Evolutionary conservation across 2,888 invertebrate genomes (phyloP), one percentile per base, ranked within the genome.

Genomic region (Caenorhabditis drosophilae): DNA sequence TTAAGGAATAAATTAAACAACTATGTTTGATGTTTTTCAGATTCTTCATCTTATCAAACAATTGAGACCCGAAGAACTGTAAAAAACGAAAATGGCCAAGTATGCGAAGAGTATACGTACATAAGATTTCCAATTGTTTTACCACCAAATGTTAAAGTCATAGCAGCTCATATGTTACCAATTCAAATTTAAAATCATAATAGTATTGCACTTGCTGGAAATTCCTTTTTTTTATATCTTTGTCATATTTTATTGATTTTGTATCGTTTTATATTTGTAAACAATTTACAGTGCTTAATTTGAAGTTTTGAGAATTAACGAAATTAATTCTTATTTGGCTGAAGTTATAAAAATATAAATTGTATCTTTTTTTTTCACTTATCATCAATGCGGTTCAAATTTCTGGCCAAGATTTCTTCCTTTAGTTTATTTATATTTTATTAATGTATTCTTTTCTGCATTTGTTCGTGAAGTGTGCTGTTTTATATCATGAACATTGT

Each of bases 131-230:
- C 62, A 1, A 26, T 42, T 20, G 44, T 42, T 27, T 40, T 62
- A 2, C 62, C 62, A 11, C 31, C 52, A 6, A 62, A 62, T 25
- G 48, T 62, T 4, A 47, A 56, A 25, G 47, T 62, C 23, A 25
- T 62, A 35, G 44, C 62, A 3, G 54, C 44, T 18, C 48, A 48
- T 16, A 40, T 59, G 4, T 18, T 47, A 0, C 44, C 53, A 3
- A 11, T 25, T 25, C 18, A 40, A 36, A 15, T 36, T n/a, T 36
- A n/a, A 15, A 15, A 36, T 36, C n/a, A 12, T 16, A n/a, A 15
- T 20, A 40, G 18, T 11, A 16, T 6, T 15, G n/a, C 9, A 40
- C 26, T 38, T 26, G 25, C 20, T 27, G 15, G 36, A 22, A 22
- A 22, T 4, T 38, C n/a, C 9, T 25, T 6, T 31, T 42, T 42